Conservation (phyloP, 2,797 vertebrate species). For the Phataginus tricuspis region DNA sequence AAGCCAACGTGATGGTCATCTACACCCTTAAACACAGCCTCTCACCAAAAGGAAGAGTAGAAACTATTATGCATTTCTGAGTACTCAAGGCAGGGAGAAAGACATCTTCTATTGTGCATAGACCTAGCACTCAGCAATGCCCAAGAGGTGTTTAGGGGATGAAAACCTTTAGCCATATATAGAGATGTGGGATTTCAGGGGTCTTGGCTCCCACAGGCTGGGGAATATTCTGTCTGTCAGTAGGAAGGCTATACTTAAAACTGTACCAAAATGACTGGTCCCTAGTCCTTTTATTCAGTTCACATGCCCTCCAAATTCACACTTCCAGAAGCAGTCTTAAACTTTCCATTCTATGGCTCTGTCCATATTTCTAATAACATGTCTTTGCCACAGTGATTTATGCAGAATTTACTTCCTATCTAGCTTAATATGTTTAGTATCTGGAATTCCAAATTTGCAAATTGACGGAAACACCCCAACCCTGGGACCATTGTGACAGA, state of each 20-base stretch:
- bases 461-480: neutral
- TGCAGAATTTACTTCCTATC: neutral
- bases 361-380: neutral
- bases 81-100: neutral
- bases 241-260: neutral
- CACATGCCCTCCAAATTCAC: neutral
- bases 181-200: neutral
- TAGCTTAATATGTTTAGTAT: neutral
- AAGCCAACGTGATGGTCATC: neutral
- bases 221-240: neutral
- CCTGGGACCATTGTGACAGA: neutral
- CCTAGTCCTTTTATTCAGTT: neutral
- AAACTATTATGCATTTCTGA: neutral
- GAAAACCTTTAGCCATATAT: neutral
- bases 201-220: neutral
- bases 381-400: neutral
- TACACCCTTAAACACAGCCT: slow-evolving; percentile 2
- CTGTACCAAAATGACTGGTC: neutral
- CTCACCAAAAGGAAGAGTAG: neutral
- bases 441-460: neutral
- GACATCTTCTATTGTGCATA: neutral
- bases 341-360: neutral
- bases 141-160: neutral
- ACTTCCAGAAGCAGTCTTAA: neutral
- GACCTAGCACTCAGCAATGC: neutral